These are phyloP conservation scores for Pogoniulus pusillus DNA, from an alignment of 2,797 vertebrate genomes.

Conservation along the genomic window DNA sequence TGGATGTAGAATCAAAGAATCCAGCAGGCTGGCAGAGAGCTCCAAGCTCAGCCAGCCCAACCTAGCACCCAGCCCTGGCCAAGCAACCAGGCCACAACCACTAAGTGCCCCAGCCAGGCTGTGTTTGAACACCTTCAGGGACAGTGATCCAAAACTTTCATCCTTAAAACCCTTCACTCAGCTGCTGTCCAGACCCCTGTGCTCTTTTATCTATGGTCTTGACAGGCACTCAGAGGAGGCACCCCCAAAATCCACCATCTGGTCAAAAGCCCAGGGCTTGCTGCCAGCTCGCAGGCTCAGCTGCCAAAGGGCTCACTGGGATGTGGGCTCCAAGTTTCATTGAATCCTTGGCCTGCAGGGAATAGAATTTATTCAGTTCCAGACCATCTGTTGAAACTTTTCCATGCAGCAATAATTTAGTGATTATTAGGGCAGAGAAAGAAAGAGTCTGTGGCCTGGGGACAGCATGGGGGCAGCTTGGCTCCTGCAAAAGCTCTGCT, in stretches of 20 bases:
- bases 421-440: constrained; percentile 67
- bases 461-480: background rate
- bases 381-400: constrained; percentile 67
- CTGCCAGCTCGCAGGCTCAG: constrained; percentile 24
- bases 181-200: background rate
- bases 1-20: no score
- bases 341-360: constrained; percentile 37
- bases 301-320: constrained; percentile 13
- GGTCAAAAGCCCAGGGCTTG: background rate
- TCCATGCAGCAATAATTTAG: constrained; percentile 55
- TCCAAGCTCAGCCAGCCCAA: no score
- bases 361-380: constrained; percentile 49
- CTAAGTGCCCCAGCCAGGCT: no score
- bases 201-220: background rate
- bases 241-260: background rate
- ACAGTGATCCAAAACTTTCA: background rate
- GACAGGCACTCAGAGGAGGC: background rate
- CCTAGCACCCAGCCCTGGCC: no score
- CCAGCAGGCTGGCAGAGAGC: no score
- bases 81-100: no score
- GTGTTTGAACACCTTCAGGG: no score
- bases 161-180: background rate
- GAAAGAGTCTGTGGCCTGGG: background rate
- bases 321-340: constrained; percentile 35
- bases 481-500: background rate